Evolutionary conservation across 1,140 invertebrate species (phyloP).

Genomic region (Panagrolaimus sp.): DNA sequence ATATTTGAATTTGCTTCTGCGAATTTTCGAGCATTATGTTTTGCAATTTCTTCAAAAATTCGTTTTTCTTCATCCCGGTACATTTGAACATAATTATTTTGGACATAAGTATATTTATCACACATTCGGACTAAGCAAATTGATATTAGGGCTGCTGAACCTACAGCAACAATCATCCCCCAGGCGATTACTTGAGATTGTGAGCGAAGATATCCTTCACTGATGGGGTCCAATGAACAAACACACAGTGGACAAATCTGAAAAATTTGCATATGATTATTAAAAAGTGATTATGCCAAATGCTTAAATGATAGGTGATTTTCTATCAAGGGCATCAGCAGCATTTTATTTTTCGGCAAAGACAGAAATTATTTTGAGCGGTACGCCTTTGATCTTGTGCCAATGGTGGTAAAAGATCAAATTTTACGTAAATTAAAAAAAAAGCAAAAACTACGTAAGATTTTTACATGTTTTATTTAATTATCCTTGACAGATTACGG

Average conservation of each 20-base stretch:
- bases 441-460: no score
- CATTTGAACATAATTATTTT: slow-evolving; percentile 46
- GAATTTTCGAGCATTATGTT: slow-evolving; percentile 26
- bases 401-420: not conserved
- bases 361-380: no score
- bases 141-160: slow-evolving; percentile 30
- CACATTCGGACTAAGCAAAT: slow-evolving; percentile 43
- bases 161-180: slow-evolving; percentile 28
- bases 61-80: slow-evolving; percentile 42
- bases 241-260: slow-evolving; percentile 37
- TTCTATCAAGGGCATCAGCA: no score
- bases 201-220: slow-evolving; percentile 31
- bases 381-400: no score
- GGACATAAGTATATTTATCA: slow-evolving; percentile 52
- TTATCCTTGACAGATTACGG: no score
- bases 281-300: not conserved
- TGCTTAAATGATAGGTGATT: no score
- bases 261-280: no score
- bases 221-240: slow-evolving; percentile 26
- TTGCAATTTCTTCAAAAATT: slow-evolving; percentile 48
- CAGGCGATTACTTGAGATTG: slow-evolving; percentile 43
- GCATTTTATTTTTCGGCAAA: no score
- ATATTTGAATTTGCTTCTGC: slow-evolving; percentile 28
- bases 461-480: no score
- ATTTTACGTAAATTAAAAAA: no score